phyloP scores from a whole-genome alignment of 2,797 vertebrate genomes.

The Prunella strophiata region DNA sequence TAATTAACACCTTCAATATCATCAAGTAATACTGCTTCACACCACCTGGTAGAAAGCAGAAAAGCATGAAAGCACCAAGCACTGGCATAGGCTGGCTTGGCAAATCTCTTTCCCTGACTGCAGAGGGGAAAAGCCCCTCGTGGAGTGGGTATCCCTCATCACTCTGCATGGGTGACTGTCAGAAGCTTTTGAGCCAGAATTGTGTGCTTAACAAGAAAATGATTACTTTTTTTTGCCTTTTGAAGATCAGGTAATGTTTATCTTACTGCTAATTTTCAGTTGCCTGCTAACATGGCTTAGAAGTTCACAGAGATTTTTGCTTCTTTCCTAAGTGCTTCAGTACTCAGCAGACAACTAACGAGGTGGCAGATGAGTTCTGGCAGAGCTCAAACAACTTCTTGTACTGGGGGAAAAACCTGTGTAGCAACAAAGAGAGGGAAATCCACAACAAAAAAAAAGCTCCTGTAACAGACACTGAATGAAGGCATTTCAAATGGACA shows the following conservation, averaged over 20 bases:
- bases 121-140: neutral
- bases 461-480: neutral
- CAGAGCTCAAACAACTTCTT: constrained; percentile 27
- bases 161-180: neutral
- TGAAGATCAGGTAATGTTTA: neutral
- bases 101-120: neutral
- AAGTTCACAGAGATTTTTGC: neutral
- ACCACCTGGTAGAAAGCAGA: neutral
- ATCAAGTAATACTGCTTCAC: neutral
- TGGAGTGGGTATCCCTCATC: too few relatives aligned
- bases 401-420: neutral
- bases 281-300: neutral
- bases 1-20: neutral
- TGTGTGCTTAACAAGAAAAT: neutral
- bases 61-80: neutral
- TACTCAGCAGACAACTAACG: neutral
- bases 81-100: neutral
- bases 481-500: constrained; percentile 6
- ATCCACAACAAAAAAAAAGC: neutral
- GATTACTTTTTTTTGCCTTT: neutral
- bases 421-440: constrained; percentile 28
- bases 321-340: neutral
- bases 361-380: neutral
- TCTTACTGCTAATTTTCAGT: neutral
- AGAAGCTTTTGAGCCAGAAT: neutral